phyloP scores from a whole-genome alignment of 1,140 invertebrate genomes.

The Aphaenogaster floridana region DNA sequence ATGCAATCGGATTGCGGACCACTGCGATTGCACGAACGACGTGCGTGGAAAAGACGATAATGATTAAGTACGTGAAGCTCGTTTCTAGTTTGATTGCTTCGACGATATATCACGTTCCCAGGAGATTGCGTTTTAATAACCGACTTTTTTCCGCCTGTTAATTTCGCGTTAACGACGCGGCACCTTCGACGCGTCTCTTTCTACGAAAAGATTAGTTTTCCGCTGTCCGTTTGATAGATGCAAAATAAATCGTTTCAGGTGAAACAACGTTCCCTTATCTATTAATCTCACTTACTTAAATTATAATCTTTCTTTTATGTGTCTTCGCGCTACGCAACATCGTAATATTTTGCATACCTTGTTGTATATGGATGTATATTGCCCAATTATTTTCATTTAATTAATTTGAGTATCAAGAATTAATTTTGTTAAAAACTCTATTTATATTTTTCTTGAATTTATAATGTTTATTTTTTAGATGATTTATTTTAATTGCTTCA shows the following conservation, averaged over 20 bases:
- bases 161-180: slow-evolving; percentile 21
- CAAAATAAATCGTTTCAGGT: slow-evolving; percentile 29
- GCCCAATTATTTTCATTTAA: background rate
- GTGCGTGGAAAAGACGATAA: slow-evolving; percentile 10
- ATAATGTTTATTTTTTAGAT: background rate
- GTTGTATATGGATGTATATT: background rate
- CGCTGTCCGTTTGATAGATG: slow-evolving; percentile 12
- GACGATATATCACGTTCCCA: slow-evolving; percentile 35
- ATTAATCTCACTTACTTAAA: slow-evolving; percentile 16
- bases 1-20: background rate
- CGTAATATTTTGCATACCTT: background rate
- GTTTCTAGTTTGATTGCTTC: slow-evolving; percentile 18
- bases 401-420: background rate
- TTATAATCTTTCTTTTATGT: background rate
- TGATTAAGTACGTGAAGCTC: slow-evolving; percentile 37
- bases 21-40: background rate
- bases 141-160: slow-evolving; percentile 10
- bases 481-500: background rate
- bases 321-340: background rate
- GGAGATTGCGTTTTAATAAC: slow-evolving; percentile 49
- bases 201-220: slow-evolving; percentile 22
- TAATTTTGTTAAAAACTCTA: background rate
- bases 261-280: background rate
- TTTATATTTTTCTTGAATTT: background rate
- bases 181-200: slow-evolving; percentile 7